Percentiles rank a stretch among this genome's conserved stretches.
These are phyloP conservation scores for Poeciliopsis turrubarensis DNA, from an alignment of 2,113 vertebrate genomes.

Conservation along the genomic window DNA sequence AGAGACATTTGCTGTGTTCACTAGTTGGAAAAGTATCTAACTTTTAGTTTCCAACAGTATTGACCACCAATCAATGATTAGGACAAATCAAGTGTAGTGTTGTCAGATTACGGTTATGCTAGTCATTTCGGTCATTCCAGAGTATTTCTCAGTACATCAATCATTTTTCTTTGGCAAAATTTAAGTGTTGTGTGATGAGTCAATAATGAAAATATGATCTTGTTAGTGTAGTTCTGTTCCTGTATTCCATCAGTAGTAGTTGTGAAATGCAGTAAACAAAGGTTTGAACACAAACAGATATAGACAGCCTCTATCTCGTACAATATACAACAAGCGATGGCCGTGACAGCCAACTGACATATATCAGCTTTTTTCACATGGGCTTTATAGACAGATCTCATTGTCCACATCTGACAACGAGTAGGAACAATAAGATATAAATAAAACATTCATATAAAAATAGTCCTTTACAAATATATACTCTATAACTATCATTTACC, in stretches of 20 bases:
- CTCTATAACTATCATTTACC: constrained; percentile 81
- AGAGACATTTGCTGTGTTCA: not conserved
- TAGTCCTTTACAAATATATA: constrained; percentile 98
- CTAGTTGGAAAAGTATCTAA: not conserved
- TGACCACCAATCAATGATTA: not conserved
- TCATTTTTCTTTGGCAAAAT: no score
- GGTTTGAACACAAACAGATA: constrained; percentile 79
- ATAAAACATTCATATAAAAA: constrained; percentile 99
- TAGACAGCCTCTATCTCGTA: constrained; percentile 65
- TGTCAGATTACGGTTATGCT: no score
- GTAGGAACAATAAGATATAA: constrained; percentile 86
- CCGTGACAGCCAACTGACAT: constrained; percentile 70
- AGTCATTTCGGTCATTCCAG: no score
- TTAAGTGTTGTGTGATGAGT: constrained; percentile 22
- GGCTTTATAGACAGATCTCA: constrained; percentile 67
- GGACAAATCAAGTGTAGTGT: not conserved
- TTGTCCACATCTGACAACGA: constrained; percentile 70
- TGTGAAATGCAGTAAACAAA: constrained; percentile 79
- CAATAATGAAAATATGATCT: constrained; percentile 53
- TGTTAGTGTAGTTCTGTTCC: constrained; percentile 77
- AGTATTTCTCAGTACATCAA: not conserved
- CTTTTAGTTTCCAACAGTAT: not conserved
- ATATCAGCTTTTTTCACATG: constrained; percentile 57
- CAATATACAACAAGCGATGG: constrained; percentile 70
- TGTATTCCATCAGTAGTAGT: constrained; percentile 79